These are phyloP conservation scores for Mycalesis mineus DNA, from an alignment of 2,888 invertebrate species.

Conservation along the genomic window DNA sequence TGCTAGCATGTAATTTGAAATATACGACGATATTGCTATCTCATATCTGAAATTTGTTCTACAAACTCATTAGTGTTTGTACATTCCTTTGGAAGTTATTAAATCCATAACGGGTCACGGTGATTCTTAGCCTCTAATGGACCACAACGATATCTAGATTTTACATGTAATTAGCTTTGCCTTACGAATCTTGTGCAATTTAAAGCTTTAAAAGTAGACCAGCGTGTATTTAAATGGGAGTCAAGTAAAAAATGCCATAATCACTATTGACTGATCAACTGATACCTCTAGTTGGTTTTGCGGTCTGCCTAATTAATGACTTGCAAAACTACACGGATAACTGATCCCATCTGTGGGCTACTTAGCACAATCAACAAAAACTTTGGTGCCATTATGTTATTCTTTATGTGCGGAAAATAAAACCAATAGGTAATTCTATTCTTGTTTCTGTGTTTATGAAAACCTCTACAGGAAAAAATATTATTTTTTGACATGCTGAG, in stretches of 20 bases:
- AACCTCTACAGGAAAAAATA: too few species aligned
- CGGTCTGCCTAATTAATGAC: conserved; percentile 14
- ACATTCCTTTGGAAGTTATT: not conserved
- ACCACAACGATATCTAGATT: conserved; percentile 27
- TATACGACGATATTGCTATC: too few species aligned
- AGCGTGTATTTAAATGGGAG: conserved; percentile 23
- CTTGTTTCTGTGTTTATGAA: too few species aligned
- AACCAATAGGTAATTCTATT: too few species aligned
- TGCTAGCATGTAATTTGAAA: too few species aligned
- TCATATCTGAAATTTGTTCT: too few species aligned
- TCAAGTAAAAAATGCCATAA: conserved; percentile 15
- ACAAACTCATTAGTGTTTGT: too few species aligned
- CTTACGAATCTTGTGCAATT: conserved; percentile 32
- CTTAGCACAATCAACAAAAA: too few species aligned
- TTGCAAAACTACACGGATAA: not conserved
- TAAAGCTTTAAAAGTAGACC: conserved; percentile 27
- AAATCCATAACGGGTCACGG: not conserved
- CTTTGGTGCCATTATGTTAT: too few species aligned
- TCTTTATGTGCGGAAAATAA: too few species aligned
- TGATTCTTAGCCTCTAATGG: conserved; percentile 24
- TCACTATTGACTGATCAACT: conserved; percentile 14
- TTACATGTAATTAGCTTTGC: conserved; percentile 33
- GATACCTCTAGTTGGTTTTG: not conserved
- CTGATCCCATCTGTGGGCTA: not conserved
- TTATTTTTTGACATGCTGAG: too few species aligned